Percentiles rank a stretch among this genome's conserved stretches.
phyloP scores from a whole-genome alignment of 2,888 invertebrate genomes.

The Frankliniella intonsa region DNA sequence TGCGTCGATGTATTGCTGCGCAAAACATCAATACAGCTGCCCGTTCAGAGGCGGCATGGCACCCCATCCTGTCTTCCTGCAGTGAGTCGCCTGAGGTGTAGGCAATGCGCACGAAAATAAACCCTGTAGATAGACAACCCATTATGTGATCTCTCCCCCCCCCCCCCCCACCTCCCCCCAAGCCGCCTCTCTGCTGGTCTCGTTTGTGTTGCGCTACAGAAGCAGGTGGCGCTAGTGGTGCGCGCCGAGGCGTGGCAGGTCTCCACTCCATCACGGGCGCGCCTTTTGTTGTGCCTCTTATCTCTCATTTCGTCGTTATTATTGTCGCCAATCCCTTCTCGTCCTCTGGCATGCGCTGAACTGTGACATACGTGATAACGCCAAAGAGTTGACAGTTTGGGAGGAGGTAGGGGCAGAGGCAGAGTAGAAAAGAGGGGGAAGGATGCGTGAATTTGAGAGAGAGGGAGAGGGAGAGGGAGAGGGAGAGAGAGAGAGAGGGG shows the following conservation, averaged over 20 bases:
- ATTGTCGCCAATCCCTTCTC: neutral
- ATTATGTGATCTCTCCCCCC: neutral
- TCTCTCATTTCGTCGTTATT: neutral
- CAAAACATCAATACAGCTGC: too few species aligned
- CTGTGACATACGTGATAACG: conserved; percentile 19
- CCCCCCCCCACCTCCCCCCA: neutral
- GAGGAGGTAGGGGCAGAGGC: neutral
- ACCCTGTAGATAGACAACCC: too few species aligned
- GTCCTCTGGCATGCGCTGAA: neutral
- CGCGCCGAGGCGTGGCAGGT: too few species aligned
- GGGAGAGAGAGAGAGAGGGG: neutral
- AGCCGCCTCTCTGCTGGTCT: neutral
- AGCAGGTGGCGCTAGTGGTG: neutral
- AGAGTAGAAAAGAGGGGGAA: neutral
- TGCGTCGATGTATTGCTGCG: too few species aligned
- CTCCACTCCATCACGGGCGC: neutral
- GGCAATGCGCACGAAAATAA: too few species aligned
- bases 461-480: neutral
- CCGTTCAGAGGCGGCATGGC: too few species aligned
- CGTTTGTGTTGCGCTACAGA: neutral
- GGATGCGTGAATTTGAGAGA: neutral
- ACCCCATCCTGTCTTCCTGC: too few species aligned
- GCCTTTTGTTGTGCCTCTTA: neutral
- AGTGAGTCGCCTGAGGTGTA: too few species aligned
- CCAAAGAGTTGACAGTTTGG: conserved; percentile 11